These are phyloP conservation scores for Enteromius viviparus DNA, from an alignment of 2,797 vertebrate species.

Conservation along the genomic window DNA sequence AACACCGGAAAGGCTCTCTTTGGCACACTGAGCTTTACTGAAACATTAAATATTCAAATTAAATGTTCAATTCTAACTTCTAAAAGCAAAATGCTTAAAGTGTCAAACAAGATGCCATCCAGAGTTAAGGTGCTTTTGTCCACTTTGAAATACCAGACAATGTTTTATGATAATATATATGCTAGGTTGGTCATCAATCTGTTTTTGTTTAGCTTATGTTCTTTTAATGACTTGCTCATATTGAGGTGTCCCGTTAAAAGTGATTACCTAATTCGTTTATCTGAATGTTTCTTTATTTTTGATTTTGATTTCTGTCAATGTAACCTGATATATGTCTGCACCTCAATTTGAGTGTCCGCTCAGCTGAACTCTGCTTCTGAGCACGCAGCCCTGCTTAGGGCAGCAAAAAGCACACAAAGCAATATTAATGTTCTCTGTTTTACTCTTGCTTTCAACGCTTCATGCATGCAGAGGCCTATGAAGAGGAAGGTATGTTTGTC, in stretches of 20 bases:
- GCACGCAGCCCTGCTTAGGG: conserved; percentile 39
- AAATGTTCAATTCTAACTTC: background rate
- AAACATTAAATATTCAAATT: background rate
- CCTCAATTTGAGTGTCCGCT: conserved; percentile 65
- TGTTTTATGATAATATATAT: conserved; percentile 28
- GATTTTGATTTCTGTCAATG: background rate
- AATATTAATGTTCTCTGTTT: conserved; percentile 78
- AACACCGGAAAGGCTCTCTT: conserved; percentile 15
- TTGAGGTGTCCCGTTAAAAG: conserved; percentile 34
- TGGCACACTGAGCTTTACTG: background rate
- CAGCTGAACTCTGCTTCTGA: conserved; percentile 61
- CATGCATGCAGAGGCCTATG: conserved; percentile 85
- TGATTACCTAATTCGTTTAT: background rate
- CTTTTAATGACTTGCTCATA: conserved; percentile 25
- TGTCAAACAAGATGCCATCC: conserved; percentile 55
- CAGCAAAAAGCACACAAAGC: conserved; percentile 25
- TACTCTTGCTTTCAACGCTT: conserved; percentile 82
- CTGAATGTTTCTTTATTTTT: background rate
- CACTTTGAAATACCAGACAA: conserved; percentile 62
- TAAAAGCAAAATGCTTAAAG: conserved; percentile 25
- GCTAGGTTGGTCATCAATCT: background rate
- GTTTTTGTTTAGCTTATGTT: conserved; percentile 28
- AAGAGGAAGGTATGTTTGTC: conserved; percentile 82
- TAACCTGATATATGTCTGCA: conserved; percentile 4
- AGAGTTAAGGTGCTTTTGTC: conserved; percentile 67